Evolutionary conservation across 2,888 invertebrate genomes (phyloP).

Genomic region (Agrochola lota): DNA sequence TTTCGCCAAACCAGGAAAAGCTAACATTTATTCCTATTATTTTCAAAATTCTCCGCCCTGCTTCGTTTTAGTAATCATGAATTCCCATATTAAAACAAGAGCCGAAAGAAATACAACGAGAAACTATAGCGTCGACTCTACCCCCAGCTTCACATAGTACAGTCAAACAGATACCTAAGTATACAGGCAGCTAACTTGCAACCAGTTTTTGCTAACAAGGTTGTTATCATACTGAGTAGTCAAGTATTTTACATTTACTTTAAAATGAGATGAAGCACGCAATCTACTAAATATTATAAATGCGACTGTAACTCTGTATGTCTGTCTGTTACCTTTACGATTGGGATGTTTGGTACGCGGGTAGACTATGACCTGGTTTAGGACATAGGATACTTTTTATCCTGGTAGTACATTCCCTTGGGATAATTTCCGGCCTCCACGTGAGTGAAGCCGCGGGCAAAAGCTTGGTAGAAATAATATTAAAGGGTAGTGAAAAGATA

Average conservation of each 20-base stretch:
- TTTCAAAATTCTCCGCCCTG: not conserved
- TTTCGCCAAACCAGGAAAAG: not conserved
- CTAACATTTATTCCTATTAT: not conserved
- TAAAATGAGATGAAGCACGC: not conserved
- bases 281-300: not conserved
- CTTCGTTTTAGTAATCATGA: not conserved
- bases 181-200: not conserved
- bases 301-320: not conserved
- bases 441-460: not conserved
- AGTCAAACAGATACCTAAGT: not conserved
- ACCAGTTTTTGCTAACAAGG: not conserved
- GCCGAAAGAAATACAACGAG: not conserved
- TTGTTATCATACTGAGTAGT: not conserved
- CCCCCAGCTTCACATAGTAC: not conserved
- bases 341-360: not conserved
- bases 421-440: not conserved
- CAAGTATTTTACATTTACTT: not conserved
- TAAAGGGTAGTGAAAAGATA: not conserved
- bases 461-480: not conserved
- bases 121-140: not conserved
- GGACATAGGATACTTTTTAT: not conserved
- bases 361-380: not conserved
- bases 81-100: conserved; percentile 2
- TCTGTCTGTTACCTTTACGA: not conserved
- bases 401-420: not conserved